A percentile compares a stretch with the other conserved stretches of the same genome.
Conservation (phyloP, 2,113 vertebrate species). For the Gorsachius goisagi region DNA sequence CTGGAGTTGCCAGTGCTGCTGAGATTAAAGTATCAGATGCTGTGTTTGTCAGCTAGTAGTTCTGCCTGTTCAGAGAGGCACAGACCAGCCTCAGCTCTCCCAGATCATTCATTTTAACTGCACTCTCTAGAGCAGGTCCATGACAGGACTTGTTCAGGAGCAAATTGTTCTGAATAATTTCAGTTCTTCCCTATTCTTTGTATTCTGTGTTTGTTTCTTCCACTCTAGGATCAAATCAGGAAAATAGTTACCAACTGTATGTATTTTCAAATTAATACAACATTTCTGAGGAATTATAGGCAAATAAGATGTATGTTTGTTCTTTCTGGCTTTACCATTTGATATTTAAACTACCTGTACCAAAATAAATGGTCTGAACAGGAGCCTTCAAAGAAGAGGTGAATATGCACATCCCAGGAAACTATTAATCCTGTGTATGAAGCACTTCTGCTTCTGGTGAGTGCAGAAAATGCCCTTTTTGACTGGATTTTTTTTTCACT, state of each 20-base stretch:
- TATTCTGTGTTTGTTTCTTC: not conserved
- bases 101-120: not conserved
- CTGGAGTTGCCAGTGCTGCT: not conserved
- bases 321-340: not conserved
- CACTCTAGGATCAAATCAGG: not conserved
- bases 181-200: not conserved
- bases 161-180: not conserved
- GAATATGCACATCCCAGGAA: not conserved
- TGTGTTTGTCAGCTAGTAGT: not conserved
- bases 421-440: not conserved
- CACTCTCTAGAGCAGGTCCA: not conserved
- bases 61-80: not conserved
- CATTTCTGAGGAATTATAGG: not conserved
- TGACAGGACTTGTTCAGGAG: not conserved
- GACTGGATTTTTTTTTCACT: not conserved
- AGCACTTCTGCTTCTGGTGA: not conserved
- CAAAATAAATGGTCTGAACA: not conserved
- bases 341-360: not conserved
- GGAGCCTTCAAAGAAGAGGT: not conserved
- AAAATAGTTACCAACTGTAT: not conserved
- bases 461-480: not conserved
- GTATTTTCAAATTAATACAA: not conserved
- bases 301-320: not conserved
- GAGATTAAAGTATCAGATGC: not conserved
- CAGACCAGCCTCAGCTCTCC: not conserved